Evolutionary conservation across 1,140 invertebrate genomes (phyloP), one percentile per base, ranked within the genome.

Genomic region (Chelonus insularis): DNA sequence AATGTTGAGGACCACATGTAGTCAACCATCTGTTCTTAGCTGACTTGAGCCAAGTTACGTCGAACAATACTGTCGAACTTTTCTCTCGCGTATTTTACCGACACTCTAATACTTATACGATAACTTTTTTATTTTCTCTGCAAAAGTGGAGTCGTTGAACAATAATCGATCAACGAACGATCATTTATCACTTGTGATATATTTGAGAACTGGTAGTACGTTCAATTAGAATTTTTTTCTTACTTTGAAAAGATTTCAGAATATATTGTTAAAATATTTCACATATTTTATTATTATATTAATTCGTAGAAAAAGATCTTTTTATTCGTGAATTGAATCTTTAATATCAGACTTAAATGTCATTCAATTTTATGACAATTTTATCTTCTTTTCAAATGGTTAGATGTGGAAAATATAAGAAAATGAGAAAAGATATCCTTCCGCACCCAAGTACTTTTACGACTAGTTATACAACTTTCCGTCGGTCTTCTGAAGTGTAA

Each of bases 401-500:
- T 9, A 43, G 16, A 43, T 16, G 14, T 43, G 18, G 16, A 43
- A 43, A 14, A 16, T 43, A 43, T 6, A 43, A 43, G 18, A 43
- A 18, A 16, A 43, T 11, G 37, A n/a, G 37, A 45, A 57, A 29
- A 41, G 37, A 41, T 29, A 51, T n/a, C 18, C 47, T 51, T 36
- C 47, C 23, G 23, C 50, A 60, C 54, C 50, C 50, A 54, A 60
- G 52, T 34, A 41, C 21, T 16, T 60, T 54, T 60, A 54, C 58
- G 58, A 60, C 57, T 47, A 14, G 47, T 43, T 20, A 25, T 43
- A 60, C 48, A 50, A 60, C 36, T 37, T 37, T n/a, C 6, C 7
- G 25, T 29, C 34, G 36, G 12, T 21, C 37, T 34, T 36, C 41
- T 21, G 5, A 34, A 37, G 58, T 60, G 58, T 60, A 60, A 60